phyloP scores from a whole-genome alignment of 2,113 vertebrate species.

The Menidia beryllina region DNA sequence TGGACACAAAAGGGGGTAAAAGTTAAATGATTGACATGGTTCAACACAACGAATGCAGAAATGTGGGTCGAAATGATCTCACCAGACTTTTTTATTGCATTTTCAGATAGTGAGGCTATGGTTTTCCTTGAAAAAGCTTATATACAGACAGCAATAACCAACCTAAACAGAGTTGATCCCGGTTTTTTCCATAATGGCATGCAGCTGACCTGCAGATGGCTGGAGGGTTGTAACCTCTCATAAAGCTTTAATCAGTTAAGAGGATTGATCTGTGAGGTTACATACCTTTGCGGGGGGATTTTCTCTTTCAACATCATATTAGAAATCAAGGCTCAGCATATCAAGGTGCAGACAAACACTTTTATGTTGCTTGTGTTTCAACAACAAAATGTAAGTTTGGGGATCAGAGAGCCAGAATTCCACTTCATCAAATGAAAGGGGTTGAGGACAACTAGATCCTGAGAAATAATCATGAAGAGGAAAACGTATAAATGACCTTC shows the following conservation, averaged over 20 bases:
- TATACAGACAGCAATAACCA: constrained; percentile 6
- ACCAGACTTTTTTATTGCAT: too few species aligned
- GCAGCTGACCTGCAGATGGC: constrained; percentile 55
- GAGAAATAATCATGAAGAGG: background rate
- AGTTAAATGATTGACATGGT: constrained; percentile 3
- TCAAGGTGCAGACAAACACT: constrained; percentile 16
- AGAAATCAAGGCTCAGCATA: constrained; percentile 33
- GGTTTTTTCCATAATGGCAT: constrained; percentile 47
- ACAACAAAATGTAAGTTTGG: background rate
- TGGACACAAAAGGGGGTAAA: constrained; percentile 13
- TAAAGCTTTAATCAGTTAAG: constrained; percentile 72
- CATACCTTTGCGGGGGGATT: constrained; percentile 61
- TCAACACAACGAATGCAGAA: too few species aligned
- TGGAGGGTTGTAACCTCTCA: constrained; percentile 37
- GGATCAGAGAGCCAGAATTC: too few species aligned
- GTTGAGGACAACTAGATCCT: background rate
- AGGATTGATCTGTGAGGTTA: constrained; percentile 69
- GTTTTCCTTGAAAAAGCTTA: constrained; percentile 2
- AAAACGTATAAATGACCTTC: too few species aligned
- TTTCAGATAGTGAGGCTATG: background rate
- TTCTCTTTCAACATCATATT: constrained; percentile 67
- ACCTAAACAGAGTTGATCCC: constrained; percentile 21
- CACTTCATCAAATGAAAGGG: too few species aligned
- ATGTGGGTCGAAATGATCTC: too few species aligned
- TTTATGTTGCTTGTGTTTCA: background rate